phyloP scores from a whole-genome alignment of 2,888 invertebrate species.

The Bruchidius siliquastri region DNA sequence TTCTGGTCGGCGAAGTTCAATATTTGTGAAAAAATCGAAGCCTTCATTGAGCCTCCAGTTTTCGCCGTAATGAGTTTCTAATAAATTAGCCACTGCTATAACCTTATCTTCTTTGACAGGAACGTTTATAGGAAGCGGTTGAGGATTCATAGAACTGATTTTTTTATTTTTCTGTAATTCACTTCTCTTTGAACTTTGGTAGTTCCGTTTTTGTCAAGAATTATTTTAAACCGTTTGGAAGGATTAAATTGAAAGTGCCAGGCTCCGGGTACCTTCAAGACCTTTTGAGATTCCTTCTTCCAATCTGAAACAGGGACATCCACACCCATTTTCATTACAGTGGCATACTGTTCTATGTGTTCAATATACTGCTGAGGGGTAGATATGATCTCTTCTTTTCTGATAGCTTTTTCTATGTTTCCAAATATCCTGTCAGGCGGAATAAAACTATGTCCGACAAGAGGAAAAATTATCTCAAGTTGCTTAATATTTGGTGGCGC shows the following conservation, averaged over 20 bases:
- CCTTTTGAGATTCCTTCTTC: constrained; percentile 6
- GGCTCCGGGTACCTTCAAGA: constrained; percentile 6
- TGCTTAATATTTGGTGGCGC: constrained; percentile 5
- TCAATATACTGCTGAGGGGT: constrained; percentile 12
- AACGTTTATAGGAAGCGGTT: background rate
- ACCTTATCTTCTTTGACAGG: background rate
- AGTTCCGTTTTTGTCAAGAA: constrained; percentile 3
- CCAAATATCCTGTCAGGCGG: constrained; percentile 19
- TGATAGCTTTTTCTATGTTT: constrained; percentile 13
- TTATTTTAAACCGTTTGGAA: constrained; percentile 7
- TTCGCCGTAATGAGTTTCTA: background rate
- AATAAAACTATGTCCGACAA: constrained; percentile 14
- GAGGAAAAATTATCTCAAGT: constrained; percentile 16
- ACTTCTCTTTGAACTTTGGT: constrained; percentile 1
- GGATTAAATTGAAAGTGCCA: constrained; percentile 11
- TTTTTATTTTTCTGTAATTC: constrained; percentile 1
- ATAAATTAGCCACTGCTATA: background rate
- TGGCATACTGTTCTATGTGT: constrained; percentile 11
- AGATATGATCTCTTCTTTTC: constrained; percentile 10
- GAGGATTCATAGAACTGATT: background rate
- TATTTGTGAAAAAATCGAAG: background rate
- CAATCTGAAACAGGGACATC: constrained; percentile 6
- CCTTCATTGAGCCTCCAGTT: background rate
- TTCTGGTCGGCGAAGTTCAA: background rate
- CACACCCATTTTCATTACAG: constrained; percentile 8